Evolutionary conservation across 2,888 invertebrate genomes (phyloP).

Genomic region (Trachelus iudaicus): DNA sequence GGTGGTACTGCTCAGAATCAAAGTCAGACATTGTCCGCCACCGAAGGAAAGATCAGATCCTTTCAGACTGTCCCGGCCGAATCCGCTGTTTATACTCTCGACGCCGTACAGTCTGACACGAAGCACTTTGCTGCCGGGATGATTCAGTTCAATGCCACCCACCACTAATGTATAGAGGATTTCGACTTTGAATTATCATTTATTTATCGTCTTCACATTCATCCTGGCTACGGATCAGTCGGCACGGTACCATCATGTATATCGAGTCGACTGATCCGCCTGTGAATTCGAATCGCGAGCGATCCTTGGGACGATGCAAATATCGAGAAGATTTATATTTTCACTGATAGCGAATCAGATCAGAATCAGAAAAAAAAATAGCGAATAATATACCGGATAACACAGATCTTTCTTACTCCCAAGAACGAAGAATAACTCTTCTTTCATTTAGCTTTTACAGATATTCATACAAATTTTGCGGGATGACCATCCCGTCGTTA

Average conservation of each 20-base stretch:
- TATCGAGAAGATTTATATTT: not conserved
- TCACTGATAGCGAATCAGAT: not conserved
- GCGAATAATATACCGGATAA: too few relatives aligned
- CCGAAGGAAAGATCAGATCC: constrained; percentile 48
- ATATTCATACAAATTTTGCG: not conserved
- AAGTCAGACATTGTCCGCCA: not conserved
- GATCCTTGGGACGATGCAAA: not conserved
- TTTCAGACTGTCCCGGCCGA: constrained; percentile 51
- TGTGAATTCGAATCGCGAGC: not conserved
- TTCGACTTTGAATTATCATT: constrained; percentile 13
- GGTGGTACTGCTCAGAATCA: not conserved
- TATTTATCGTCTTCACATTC: not conserved
- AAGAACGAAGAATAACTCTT: not conserved
- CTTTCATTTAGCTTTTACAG: not conserved
- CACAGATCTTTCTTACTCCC: not conserved
- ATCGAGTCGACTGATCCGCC: not conserved
- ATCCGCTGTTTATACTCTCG: constrained; percentile 46
- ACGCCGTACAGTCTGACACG: constrained; percentile 49
- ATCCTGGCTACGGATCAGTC: constrained; percentile 4
- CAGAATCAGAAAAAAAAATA: not conserved
- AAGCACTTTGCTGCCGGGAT: constrained; percentile 56
- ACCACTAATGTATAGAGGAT: constrained; percentile 50
- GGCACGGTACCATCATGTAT: not conserved
- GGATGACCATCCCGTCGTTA: not conserved
- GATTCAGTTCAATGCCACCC: constrained; percentile 61